Percentiles rank a stretch among this genome's conserved stretches.
Conservation (phyloP, 2,888 invertebrate genomes). For the Drosophila buzzatii region DNA sequence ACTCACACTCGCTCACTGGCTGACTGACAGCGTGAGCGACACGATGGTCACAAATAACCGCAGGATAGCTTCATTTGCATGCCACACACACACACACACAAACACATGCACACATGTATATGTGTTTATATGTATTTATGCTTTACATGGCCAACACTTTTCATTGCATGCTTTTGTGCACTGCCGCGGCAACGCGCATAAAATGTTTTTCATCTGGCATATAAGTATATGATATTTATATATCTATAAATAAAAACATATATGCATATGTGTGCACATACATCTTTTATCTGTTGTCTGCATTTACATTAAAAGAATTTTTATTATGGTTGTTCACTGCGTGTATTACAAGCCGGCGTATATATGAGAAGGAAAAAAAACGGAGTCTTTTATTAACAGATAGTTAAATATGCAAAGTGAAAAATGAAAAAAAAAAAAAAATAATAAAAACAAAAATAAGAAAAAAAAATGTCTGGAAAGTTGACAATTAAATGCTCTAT, state of each 20-base stretch:
- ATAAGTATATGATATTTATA: slow-evolving; percentile 25
- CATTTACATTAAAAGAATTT: slow-evolving; percentile 67
- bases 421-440: background rate
- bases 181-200: slow-evolving; percentile 37
- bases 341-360: slow-evolving; percentile 53
- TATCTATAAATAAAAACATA: slow-evolving; percentile 15
- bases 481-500: slow-evolving; percentile 28
- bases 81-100: slow-evolving; percentile 18
- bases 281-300: slow-evolving; percentile 52
- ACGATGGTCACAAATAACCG: slow-evolving; percentile 78
- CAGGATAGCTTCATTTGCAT: slow-evolving; percentile 80
- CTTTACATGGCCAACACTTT: slow-evolving; percentile 35
- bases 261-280: slow-evolving; percentile 19
- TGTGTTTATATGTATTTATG: background rate
- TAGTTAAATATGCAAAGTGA: slow-evolving; percentile 45
- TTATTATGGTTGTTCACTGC: slow-evolving; percentile 51
- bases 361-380: slow-evolving; percentile 30
- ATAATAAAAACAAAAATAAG: no score
- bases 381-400: slow-evolving; percentile 66
- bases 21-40: slow-evolving; percentile 70
- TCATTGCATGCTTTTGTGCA: slow-evolving; percentile 47
- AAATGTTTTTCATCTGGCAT: slow-evolving; percentile 30
- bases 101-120: background rate
- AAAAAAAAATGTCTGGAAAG: no score
- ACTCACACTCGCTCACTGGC: slow-evolving; percentile 2